These are phyloP conservation scores for Telmatherina bonti DNA, from an alignment of 2,797 vertebrate genomes.

Conservation along the genomic window DNA sequence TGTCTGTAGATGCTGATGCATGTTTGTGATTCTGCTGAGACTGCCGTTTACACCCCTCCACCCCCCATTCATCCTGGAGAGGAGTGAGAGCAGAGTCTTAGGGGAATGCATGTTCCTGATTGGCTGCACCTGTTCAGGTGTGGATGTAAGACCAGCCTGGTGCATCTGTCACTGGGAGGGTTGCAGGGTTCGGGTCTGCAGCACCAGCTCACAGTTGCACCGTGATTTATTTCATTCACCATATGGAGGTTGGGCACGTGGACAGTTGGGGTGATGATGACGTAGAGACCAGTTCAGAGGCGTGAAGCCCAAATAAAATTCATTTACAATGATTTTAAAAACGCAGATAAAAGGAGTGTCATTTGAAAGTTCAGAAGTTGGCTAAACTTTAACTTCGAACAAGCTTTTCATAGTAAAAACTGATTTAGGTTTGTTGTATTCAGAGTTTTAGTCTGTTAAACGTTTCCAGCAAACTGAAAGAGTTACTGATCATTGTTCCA, in stretches of 20 bases:
- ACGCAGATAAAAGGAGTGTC: not conserved
- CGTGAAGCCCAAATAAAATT: not conserved
- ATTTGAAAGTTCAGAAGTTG: not conserved
- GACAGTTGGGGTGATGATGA: too few relatives aligned
- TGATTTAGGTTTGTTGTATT: not conserved
- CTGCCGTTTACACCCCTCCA: not conserved
- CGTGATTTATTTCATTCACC: not conserved
- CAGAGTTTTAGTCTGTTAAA: not conserved
- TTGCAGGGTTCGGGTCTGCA: not conserved
- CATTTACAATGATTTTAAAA: not conserved
- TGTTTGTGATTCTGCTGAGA: not conserved
- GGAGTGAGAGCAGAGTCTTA: not conserved
- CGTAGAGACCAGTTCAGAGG: not conserved
- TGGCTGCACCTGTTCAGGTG: not conserved
- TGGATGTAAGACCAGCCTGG: not conserved
- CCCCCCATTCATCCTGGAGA: not conserved
- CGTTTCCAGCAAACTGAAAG: not conserved
- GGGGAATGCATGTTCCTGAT: not conserved
- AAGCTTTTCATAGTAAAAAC: not conserved
- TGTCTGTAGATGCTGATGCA: slow-evolving; percentile 1
- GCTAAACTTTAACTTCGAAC: not conserved
- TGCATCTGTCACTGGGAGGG: not conserved
- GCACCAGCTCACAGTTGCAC: not conserved
- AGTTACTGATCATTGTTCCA: not conserved
- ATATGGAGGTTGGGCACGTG: too few relatives aligned